phyloP scores from a whole-genome alignment of 2,797 vertebrate genomes.

The Cebuella pygmaea region DNA sequence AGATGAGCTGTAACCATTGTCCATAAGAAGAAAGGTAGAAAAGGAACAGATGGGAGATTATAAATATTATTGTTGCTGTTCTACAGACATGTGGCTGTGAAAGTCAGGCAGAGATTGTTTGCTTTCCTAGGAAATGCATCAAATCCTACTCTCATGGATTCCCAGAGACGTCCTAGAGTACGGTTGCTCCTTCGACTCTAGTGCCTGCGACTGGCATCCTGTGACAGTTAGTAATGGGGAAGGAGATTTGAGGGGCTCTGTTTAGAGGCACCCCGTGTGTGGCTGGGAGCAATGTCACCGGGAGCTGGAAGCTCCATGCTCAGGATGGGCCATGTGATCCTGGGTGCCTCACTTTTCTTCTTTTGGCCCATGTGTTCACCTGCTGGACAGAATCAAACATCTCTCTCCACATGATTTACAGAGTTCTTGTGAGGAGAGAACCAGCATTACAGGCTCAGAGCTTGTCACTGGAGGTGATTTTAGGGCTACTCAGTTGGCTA shows the following conservation, averaged over 20 bases:
- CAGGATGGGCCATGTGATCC: rapidly evolving
- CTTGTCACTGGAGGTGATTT: background rate
- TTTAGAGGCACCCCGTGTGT: background rate
- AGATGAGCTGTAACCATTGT: background rate
- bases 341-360: rapidly evolving
- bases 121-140: background rate
- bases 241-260: background rate
- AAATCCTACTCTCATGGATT: background rate
- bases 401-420: background rate
- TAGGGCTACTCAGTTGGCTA: background rate
- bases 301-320: background rate
- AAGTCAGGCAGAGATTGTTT: background rate
- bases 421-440: background rate
- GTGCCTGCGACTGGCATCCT: background rate
- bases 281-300: background rate
- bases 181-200: background rate
- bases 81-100: background rate
- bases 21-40: background rate
- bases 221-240: too few species aligned
- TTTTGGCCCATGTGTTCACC: background rate
- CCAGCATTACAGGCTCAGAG: background rate
- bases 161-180: background rate
- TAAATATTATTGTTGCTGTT: background rate
- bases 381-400: background rate
- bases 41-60: background rate